phyloP scores from a whole-genome alignment of 2,888 invertebrate genomes.

The Hyposoter dolosus region DNA sequence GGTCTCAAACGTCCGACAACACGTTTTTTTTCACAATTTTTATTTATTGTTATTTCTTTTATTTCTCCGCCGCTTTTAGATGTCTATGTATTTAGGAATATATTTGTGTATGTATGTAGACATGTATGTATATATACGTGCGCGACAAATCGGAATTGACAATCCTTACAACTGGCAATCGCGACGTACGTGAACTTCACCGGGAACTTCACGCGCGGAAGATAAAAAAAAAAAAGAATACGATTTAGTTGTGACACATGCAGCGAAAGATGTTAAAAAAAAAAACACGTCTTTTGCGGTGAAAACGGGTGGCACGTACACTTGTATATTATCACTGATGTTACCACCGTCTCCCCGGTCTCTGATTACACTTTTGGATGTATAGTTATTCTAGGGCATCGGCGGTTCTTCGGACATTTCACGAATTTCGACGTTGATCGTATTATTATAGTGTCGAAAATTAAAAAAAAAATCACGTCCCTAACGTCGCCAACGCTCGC shows the following conservation, averaged over 20 bases:
- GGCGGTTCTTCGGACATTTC: slow-evolving; percentile 75
- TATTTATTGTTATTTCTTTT: slow-evolving; percentile 29
- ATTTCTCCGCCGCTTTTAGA: not conserved
- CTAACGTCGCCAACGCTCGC: slow-evolving; percentile 40
- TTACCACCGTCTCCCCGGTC: slow-evolving; percentile 73
- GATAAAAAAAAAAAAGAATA: slow-evolving; percentile 1
- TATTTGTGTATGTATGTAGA: slow-evolving; percentile 35
- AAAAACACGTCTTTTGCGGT: slow-evolving; percentile 54
- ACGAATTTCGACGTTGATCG: slow-evolving; percentile 59
- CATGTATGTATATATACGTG: slow-evolving; percentile 9
- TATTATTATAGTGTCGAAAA: slow-evolving; percentile 75
- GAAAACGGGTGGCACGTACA: slow-evolving; percentile 41
- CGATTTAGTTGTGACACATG: slow-evolving; percentile 67
- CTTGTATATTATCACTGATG: slow-evolving; percentile 61
- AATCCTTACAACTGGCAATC: slow-evolving; percentile 37
- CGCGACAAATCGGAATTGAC: slow-evolving; percentile 39
- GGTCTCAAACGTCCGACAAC: slow-evolving; percentile 15
- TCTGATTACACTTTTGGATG: slow-evolving; percentile 77
- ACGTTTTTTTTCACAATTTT: not conserved
- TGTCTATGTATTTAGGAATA: slow-evolving; percentile 31
- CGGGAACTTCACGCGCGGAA: slow-evolving; percentile 1
- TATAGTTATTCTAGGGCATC: slow-evolving; percentile 74
- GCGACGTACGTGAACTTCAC: slow-evolving; percentile 34
- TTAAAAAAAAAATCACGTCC: slow-evolving; percentile 73
- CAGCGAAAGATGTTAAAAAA: slow-evolving; percentile 50